phyloP scores from a whole-genome alignment of 2,797 vertebrate species.

The Danio choprae region DNA sequence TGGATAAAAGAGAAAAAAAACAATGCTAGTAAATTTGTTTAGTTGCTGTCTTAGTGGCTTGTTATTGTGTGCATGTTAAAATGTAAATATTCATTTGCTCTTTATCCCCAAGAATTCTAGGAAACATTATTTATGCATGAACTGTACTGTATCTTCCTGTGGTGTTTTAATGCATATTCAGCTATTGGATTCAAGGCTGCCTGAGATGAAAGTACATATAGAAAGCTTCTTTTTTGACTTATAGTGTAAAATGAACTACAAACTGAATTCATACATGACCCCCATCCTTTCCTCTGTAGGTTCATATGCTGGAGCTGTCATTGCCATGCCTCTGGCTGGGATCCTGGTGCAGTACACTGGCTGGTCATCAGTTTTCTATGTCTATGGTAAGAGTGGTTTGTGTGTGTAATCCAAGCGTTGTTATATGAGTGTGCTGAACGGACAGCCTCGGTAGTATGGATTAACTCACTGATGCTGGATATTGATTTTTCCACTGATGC shows the following conservation, averaged over 20 bases:
- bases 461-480: conserved; percentile 67
- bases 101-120: neutral
- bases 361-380: conserved; percentile 96
- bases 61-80: neutral
- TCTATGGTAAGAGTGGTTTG: conserved; percentile 85
- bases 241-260: too few species aligned
- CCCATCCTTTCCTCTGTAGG: conserved; percentile 74
- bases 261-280: neutral
- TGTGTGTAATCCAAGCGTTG: conserved; percentile 3
- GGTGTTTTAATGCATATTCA: neutral
- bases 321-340: conserved; percentile 95
- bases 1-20: neutral
- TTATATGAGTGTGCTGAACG: conserved; percentile 9
- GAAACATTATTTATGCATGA: neutral
- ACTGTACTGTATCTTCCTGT: neutral
- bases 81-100: neutral
- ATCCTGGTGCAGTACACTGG: conserved; percentile 94
- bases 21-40: neutral
- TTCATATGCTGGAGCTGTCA: conserved; percentile 94
- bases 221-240: neutral
- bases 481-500: conserved; percentile 72
- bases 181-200: too few species aligned
- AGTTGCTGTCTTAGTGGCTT: neutral
- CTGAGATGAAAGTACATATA: neutral
- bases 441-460: conserved; percentile 68